Percentiles rank a stretch among this genome's conserved stretches.
phyloP scores from a whole-genome alignment of 2,888 invertebrate species.

The Micoletzkya japonica region DNA sequence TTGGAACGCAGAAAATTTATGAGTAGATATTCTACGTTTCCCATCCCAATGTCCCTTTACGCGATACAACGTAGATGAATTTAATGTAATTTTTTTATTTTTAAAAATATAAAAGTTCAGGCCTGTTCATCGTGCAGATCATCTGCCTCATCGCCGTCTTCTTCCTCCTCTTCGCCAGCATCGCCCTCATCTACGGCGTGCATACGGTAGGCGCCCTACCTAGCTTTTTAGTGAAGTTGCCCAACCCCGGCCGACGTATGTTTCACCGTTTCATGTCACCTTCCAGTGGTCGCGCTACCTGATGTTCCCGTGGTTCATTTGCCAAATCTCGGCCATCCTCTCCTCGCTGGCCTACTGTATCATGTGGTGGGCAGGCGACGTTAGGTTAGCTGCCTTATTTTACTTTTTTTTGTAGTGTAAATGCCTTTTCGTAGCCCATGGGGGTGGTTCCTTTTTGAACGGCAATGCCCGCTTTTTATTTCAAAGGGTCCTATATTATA shows the following conservation, averaged over 20 bases:
- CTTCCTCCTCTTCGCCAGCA: slow-evolving; percentile 61
- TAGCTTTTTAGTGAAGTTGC: too few relatives aligned
- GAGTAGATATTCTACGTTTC: too few relatives aligned
- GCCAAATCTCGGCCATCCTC: slow-evolving; percentile 56
- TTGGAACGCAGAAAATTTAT: too few relatives aligned
- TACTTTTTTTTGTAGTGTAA: too few relatives aligned
- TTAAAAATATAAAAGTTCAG: slow-evolving; percentile 41
- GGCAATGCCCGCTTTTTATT: too few relatives aligned
- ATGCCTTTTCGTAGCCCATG: too few relatives aligned
- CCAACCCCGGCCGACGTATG: too few relatives aligned
- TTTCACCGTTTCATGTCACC: too few relatives aligned
- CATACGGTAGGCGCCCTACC: slow-evolving; percentile 55
- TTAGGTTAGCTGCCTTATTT: slow-evolving; percentile 34
- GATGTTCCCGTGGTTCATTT: slow-evolving; percentile 62
- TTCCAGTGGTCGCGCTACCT: slow-evolving; percentile 58
- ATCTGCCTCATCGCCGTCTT: slow-evolving; percentile 61
- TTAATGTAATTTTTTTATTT: neutral
- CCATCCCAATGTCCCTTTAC: too few relatives aligned
- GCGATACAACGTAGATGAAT: too few relatives aligned
- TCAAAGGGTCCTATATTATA: neutral
- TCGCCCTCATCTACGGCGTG: slow-evolving; percentile 61
- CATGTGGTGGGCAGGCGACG: slow-evolving; percentile 63
- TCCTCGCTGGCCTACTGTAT: slow-evolving; percentile 61
- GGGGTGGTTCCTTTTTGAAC: neutral
- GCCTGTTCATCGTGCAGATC: slow-evolving; percentile 63